Conservation (phyloP, 2,113 vertebrate genomes). For the Myotis davidii region DNA sequence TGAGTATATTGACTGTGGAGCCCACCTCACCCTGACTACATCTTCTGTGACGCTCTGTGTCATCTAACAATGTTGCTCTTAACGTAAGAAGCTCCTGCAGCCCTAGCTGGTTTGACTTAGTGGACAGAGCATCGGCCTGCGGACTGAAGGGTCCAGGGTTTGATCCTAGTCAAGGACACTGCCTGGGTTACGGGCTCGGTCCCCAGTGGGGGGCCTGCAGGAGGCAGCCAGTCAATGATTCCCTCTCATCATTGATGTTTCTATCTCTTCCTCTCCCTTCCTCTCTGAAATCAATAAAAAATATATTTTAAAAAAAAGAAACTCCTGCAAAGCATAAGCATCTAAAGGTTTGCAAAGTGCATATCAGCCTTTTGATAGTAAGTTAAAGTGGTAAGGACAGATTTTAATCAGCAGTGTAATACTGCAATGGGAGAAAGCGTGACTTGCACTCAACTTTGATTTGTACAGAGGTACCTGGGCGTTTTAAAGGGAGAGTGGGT, state of each 20-base stretch:
- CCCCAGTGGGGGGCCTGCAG: no score
- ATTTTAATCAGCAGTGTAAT: not conserved
- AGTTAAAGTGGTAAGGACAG: not conserved
- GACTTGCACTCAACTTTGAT: not conserved
- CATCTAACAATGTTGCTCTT: not conserved
- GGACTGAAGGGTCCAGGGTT: no score
- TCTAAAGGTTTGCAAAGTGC: not conserved
- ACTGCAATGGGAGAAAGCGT: not conserved
- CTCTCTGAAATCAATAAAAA: no score
- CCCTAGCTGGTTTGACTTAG: no score
- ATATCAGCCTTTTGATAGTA: not conserved
- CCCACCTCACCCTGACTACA: not conserved
- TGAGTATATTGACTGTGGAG: slow-evolving; percentile 78
- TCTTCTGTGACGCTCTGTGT: not conserved
- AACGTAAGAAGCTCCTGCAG: not conserved
- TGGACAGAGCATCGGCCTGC: no score
- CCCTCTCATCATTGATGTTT: no score
- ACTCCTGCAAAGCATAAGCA: not conserved
- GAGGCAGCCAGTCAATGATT: no score
- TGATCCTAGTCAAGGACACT: no score
- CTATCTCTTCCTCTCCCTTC: no score
- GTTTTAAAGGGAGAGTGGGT: not conserved
- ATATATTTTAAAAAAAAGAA: not conserved
- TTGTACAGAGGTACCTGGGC: not conserved
- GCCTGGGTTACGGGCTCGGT: no score